phyloP scores from a whole-genome alignment of 2,888 invertebrate genomes.

The Syritta pipiens region DNA sequence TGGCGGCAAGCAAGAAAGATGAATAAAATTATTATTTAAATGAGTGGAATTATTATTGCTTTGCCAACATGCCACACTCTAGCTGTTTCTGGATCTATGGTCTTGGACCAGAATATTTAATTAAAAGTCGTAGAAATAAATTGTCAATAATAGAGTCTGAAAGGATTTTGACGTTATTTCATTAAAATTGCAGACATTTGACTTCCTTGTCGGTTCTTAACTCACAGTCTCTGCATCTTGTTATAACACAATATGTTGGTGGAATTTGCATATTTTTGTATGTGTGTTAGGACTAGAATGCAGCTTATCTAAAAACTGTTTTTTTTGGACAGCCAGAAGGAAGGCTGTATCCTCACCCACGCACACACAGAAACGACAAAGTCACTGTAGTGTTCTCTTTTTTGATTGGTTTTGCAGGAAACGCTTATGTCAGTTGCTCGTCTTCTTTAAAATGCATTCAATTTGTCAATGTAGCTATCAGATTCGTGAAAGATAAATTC shows the following conservation, averaged over 20 bases:
- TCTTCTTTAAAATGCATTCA: slow-evolving; percentile 49
- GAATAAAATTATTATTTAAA: slow-evolving; percentile 67
- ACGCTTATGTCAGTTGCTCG: slow-evolving; percentile 1
- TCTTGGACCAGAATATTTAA: slow-evolving; percentile 55
- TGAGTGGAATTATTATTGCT: slow-evolving; percentile 56
- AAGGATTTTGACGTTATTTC: slow-evolving; percentile 56
- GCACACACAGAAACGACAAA: neutral
- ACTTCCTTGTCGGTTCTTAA: slow-evolving; percentile 26
- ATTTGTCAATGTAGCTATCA: slow-evolving; percentile 59
- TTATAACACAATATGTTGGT: slow-evolving; percentile 31
- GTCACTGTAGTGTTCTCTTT: slow-evolving; percentile 9
- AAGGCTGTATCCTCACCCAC: too few species aligned
- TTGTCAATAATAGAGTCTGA: slow-evolving; percentile 53
- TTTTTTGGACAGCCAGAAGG: too few species aligned
- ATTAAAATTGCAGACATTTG: slow-evolving; percentile 58
- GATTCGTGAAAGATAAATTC: slow-evolving; percentile 55
- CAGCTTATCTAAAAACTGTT: too few species aligned
- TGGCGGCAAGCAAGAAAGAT: slow-evolving; percentile 46
- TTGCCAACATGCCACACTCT: slow-evolving; percentile 34
- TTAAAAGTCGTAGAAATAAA: slow-evolving; percentile 51
- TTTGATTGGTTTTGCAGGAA: slow-evolving; percentile 31
- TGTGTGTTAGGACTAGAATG: too few species aligned
- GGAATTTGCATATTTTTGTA: slow-evolving; percentile 45
- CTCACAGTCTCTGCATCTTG: slow-evolving; percentile 8
- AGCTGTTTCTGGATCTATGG: slow-evolving; percentile 14